Base-by-base conservation (phyloP, 35 echinoderm and acorn worm genomes). In the Anneissia japonica region DNA sequence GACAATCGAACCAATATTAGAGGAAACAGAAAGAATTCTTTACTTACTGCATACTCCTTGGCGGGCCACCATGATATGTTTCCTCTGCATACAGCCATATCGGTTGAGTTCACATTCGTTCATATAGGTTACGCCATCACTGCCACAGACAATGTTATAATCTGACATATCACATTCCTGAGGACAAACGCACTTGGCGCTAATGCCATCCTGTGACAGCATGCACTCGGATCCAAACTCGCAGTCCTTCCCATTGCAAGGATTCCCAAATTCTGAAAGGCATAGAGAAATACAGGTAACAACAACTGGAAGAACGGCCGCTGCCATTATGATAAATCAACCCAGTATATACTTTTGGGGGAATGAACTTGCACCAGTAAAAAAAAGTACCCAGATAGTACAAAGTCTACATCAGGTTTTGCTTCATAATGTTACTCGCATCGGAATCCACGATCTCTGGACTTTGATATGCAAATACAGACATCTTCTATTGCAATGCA, bases 41-140 rank as follows among this genome's bases (percentile, higher is more conserved):
- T 74, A 91, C 89, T 91, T 87, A 99, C 96, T 90, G 84, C 96
- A 99, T 46, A 36, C 31, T 16, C 96, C 96, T 26, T 99, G 35
- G 73, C 75, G 86, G 5, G 87, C 43, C 30, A 94, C n/a, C 35
- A 82, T 85, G 73, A 94, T 74, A 29, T 86, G 73, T 31, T 38
- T 87, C 80, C 87, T 88, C 34, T 87, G 74, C 36, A 77, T 34
- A 38, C 96, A 99, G 74, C 64, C 73, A 3, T 51, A 79, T 34
- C 37, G 30, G 2, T 4, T 76, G 37, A 99, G 34, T 74, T 89
- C 83, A 77, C 96, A 99, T 30, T 89, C 74, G 83, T 93, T 99
- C 1, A 32, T 13, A 43, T 99, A 91, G 72, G 81, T 82, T n/a
- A 43, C 72, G 23, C 91, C 95, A 37, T 97, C 86, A 64, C 88